phyloP scores from a whole-genome alignment of 2,888 invertebrate species.

The Theodoxus fluviatilis region DNA sequence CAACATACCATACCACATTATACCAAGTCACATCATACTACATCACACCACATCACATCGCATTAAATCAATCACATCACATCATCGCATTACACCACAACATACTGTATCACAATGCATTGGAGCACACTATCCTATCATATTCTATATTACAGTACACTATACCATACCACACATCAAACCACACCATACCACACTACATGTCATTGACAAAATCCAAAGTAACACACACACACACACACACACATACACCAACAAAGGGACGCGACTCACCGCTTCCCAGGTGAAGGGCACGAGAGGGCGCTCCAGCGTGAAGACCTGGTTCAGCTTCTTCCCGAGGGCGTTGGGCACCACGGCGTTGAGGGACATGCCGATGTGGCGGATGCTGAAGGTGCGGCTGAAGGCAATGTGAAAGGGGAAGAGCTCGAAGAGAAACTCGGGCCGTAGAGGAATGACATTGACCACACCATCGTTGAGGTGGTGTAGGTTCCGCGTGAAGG shows the following conservation, averaged over 20 bases:
- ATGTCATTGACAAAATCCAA: too few relatives aligned
- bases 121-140: too few relatives aligned
- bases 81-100: too few relatives aligned
- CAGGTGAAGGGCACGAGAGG: slow-evolving; percentile 94
- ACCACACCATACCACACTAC: too few relatives aligned
- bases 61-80: too few relatives aligned
- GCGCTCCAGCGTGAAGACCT: slow-evolving; percentile 89
- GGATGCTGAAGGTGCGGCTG: slow-evolving; percentile 72
- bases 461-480: slow-evolving; percentile 34
- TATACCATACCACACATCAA: too few relatives aligned
- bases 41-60: too few relatives aligned
- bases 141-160: too few relatives aligned
- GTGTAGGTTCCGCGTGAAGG: slow-evolving; percentile 38
- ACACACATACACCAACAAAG: neutral
- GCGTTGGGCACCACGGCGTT: slow-evolving; percentile 56
- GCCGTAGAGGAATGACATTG: slow-evolving; percentile 42
- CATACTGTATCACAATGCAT: too few relatives aligned
- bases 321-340: slow-evolving; percentile 83
- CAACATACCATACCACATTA: too few relatives aligned
- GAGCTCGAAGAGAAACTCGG: slow-evolving; percentile 84
- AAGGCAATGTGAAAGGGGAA: slow-evolving; percentile 98
- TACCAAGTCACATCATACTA: too few relatives aligned
- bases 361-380: slow-evolving; percentile 61
- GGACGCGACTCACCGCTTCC: slow-evolving; percentile 78
- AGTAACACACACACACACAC: neutral